phyloP scores from a whole-genome alignment of 2,113 vertebrate genomes.

The Macaca fascicularis region T2T-MFA8v1.1 NC_088387.1:71958501-71959000 shows the following conservation, averaged over 20 bases:
- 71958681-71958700: slow-evolving; percentile 57
- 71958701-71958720: slow-evolving; percentile 42
- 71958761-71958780: slow-evolving; percentile 64
- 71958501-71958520: slow-evolving; percentile 74
- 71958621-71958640: slow-evolving; percentile 58
- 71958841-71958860: slow-evolving; percentile 74
- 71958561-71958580: slow-evolving; percentile 82
- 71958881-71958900: slow-evolving; percentile 69
- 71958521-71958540: slow-evolving; percentile 82
- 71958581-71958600: slow-evolving; percentile 82
- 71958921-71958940: slow-evolving; percentile 32
- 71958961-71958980: not conserved
- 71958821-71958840: slow-evolving; percentile 67
- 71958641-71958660: slow-evolving; percentile 70
- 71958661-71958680: slow-evolving; percentile 23
- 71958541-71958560: slow-evolving; percentile 81
- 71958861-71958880: slow-evolving; percentile 71
- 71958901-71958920: slow-evolving; percentile 59
- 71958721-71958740: slow-evolving; percentile 26
- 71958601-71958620: slow-evolving; percentile 79
- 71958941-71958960: slow-evolving; percentile 58
- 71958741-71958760: slow-evolving; percentile 29
- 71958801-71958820: slow-evolving; percentile 73
- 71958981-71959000: slow-evolving; percentile 48
- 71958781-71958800: slow-evolving; percentile 68